Conservation (phyloP, 2,113 vertebrate species). For the Felis chaus region DNA sequence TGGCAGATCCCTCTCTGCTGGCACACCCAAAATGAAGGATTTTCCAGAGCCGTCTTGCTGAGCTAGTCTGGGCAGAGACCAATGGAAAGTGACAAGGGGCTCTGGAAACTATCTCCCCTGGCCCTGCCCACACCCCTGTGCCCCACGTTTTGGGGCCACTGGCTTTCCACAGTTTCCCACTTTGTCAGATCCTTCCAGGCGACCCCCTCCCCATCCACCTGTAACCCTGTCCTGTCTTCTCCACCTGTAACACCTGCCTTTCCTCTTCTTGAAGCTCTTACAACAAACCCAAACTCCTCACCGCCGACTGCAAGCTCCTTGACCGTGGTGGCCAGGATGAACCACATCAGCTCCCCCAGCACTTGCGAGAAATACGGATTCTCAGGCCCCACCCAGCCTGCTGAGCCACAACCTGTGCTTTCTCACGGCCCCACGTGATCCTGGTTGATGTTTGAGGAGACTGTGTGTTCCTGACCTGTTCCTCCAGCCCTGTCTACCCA, state of each 20-base stretch:
- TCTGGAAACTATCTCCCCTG: no score
- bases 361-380: background rate
- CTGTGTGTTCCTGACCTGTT: fast-evolving
- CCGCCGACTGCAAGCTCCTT: no score
- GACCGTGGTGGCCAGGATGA: no score
- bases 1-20: no score
- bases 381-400: no score
- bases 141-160: fast-evolving
- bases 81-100: background rate
- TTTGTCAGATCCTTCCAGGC: background rate
- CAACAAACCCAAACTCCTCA: background rate
- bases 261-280: background rate
- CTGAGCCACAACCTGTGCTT: no score
- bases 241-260: background rate
- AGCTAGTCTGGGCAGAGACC: background rate
- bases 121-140: fast-evolving
- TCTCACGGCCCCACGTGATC: fast-evolving
- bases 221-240: background rate
- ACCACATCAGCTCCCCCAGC: fast-evolving
- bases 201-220: no score
- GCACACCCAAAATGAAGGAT: background rate
- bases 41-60: fast-evolving
- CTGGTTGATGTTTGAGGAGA: background rate
- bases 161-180: background rate
- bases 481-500: fast-evolving